Evolutionary conservation across 2,888 invertebrate species (phyloP).

Genomic region (Tridacna gigas): DNA sequence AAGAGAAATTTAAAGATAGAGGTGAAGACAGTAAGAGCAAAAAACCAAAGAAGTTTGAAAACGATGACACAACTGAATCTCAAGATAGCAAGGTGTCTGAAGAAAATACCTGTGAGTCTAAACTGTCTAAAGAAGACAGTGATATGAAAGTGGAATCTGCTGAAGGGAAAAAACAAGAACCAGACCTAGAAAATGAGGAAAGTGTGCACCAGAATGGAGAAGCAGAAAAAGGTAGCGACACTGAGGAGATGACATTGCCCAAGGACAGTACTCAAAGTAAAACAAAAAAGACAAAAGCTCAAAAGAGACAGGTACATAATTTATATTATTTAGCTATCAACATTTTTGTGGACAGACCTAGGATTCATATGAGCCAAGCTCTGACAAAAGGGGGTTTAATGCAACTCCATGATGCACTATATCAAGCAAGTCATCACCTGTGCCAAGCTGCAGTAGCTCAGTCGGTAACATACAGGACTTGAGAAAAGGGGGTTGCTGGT

Average conservation of each 20-base stretch:
- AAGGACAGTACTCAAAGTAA: slow-evolving; percentile 1
- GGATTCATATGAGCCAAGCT: too few relatives aligned
- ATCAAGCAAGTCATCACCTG: too few relatives aligned
- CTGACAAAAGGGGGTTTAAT: too few relatives aligned
- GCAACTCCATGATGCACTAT: too few relatives aligned
- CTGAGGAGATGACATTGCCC: slow-evolving; percentile 17
- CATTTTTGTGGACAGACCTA: too few relatives aligned
- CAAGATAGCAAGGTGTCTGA: neutral
- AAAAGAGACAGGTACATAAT: slow-evolving; percentile 59
- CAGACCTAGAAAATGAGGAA: neutral
- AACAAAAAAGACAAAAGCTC: slow-evolving; percentile 36
- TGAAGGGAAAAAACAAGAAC: slow-evolving; percentile 44
- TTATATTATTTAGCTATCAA: slow-evolving; percentile 1
- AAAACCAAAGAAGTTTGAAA: neutral
- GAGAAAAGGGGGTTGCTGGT: too few relatives aligned
- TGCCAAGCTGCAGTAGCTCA: too few relatives aligned
- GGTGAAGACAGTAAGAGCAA: neutral
- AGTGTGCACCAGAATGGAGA: neutral
- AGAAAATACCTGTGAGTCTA: neutral
- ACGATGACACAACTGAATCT: neutral
- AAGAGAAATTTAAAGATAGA: neutral
- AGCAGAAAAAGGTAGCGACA: slow-evolving; percentile 4
- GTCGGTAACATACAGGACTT: too few relatives aligned
- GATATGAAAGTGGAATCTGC: neutral
- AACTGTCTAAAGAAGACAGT: neutral